These are phyloP conservation scores for Pyrrhia umbra DNA, from an alignment of 2,888 invertebrate species.

Conservation along the genomic window DNA sequence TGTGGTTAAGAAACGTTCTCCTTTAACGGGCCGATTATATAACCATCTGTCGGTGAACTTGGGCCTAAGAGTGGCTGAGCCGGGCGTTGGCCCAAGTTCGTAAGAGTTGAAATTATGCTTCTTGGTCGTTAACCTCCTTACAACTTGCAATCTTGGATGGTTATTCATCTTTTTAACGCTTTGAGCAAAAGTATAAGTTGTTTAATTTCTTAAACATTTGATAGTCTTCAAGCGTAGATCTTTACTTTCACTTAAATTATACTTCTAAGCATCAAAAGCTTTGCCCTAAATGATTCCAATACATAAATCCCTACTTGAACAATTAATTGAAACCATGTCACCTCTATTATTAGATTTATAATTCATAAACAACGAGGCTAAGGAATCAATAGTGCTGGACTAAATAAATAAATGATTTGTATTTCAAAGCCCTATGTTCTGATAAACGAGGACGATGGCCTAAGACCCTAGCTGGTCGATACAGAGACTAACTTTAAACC, in stretches of 20 bases:
- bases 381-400: constrained; percentile 24
- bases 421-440: constrained; percentile 15
- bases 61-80: neutral
- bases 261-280: neutral
- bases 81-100: neutral
- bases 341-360: constrained; percentile 13
- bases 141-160: neutral
- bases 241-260: no score
- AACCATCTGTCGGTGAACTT: no score
- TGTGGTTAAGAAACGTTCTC: no score
- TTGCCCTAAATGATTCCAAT: neutral
- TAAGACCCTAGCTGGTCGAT: constrained; percentile 48
- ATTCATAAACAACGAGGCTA: constrained; percentile 14
- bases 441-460: constrained; percentile 39
- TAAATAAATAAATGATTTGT: constrained; percentile 53
- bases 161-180: neutral
- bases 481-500: constrained; percentile 6
- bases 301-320: neutral
- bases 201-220: no score
- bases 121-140: constrained; percentile 1
- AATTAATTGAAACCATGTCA: constrained; percentile 28
- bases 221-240: no score
- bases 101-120: constrained; percentile 1
- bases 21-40: no score
- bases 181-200: neutral